Conservation (phyloP, 2,113 vertebrate genomes). For the Scatophagus argus region DNA sequence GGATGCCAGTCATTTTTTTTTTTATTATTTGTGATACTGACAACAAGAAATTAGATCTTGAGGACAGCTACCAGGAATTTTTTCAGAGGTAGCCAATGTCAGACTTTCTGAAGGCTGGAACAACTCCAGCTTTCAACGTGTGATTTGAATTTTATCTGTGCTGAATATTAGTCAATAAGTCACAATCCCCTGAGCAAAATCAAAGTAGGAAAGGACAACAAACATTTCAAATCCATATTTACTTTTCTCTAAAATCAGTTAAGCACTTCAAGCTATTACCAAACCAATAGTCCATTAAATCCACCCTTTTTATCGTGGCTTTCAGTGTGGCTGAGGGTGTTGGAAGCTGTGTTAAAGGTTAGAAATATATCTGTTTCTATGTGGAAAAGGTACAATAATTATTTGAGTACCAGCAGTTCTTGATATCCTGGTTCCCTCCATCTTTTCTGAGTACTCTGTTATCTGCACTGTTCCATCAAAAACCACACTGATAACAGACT, state of each 20-base stretch:
- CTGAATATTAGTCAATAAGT: conserved; percentile 5
- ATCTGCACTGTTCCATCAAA: conserved; percentile 95
- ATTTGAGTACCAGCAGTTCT: conserved; percentile 89
- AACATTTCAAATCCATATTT: conserved; percentile 50
- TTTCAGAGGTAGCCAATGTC: conserved; percentile 11
- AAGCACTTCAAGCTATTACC: conserved; percentile 45
- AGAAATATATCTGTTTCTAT: conserved; percentile 90
- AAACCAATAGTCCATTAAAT: conserved; percentile 50
- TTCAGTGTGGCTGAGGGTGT: conserved; percentile 36
- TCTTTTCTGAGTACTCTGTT: conserved; percentile 89
- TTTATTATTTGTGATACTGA: conserved; percentile 13
- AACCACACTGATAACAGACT: conserved; percentile 89
- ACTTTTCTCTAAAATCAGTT: conserved; percentile 47
- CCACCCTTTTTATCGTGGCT: neutral
- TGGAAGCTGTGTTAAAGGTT: conserved; percentile 83
- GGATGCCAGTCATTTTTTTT: conserved; percentile 8
- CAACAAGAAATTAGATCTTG: conserved; percentile 7
- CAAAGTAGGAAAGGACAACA: conserved; percentile 37
- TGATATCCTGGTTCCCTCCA: conserved; percentile 89
- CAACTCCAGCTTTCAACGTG: conserved; percentile 2
- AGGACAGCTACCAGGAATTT: conserved; percentile 12
- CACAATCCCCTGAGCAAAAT: conserved; percentile 22
- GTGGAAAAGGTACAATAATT: conserved; percentile 93
- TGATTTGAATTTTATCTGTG: neutral
- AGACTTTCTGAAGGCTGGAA: neutral